Conservation (phyloP, 2,113 vertebrate species). For the Brienomyrus brachyistius region DNA sequence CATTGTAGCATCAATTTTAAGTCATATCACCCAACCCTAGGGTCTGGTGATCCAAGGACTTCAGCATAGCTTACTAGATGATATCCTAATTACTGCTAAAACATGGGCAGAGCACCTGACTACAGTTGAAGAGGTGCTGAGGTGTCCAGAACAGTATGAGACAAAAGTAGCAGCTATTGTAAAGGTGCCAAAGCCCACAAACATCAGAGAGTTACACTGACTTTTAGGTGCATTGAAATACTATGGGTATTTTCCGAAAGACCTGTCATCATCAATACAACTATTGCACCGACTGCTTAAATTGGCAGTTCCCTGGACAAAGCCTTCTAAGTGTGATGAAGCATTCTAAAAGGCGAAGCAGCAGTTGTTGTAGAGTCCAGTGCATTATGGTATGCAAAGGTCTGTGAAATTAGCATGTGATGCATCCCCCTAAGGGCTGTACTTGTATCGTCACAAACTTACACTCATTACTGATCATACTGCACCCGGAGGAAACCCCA, state of each 20-base stretch:
- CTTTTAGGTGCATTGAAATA: not conserved
- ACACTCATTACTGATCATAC: too few species aligned
- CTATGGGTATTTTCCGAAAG: not conserved
- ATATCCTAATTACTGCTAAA: not conserved
- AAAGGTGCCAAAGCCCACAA: too few species aligned
- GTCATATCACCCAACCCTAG: not conserved
- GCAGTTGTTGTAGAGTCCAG: not conserved
- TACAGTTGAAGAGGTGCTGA: not conserved
- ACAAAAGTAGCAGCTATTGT: too few species aligned
- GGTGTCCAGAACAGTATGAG: not conserved
- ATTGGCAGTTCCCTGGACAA: not conserved
- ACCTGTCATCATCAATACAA: not conserved
- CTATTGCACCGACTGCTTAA: not conserved
- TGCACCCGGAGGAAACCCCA: too few species aligned
- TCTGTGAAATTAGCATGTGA: not conserved
- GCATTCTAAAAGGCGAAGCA: not conserved
- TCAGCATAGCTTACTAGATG: not conserved
- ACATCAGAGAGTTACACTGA: not conserved
- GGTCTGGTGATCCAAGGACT: too few species aligned
- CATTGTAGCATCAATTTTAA: not conserved
- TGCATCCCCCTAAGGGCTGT: not conserved
- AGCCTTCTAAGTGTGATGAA: not conserved
- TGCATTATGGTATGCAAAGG: not conserved
- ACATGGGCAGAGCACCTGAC: not conserved
- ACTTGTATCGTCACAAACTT: not conserved